phyloP scores from a whole-genome alignment of 2,797 vertebrate genomes.

The Cichlasoma orientale region DNA sequence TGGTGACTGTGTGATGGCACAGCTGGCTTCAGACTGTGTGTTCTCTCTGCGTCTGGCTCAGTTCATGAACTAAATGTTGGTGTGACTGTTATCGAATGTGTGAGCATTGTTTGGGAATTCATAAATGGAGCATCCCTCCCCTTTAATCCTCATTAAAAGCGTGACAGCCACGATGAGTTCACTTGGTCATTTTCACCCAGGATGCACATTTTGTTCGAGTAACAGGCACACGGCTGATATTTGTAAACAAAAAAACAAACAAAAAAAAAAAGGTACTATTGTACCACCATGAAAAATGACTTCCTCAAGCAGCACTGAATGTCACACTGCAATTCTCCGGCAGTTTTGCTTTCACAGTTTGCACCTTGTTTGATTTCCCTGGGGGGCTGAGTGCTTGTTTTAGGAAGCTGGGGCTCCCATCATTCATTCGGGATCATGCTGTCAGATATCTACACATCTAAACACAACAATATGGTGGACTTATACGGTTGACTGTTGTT shows the following conservation, averaged over 20 bases:
- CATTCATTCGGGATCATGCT: constrained; percentile 70
- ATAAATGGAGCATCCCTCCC: constrained; percentile 26
- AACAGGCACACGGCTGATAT: constrained; percentile 7
- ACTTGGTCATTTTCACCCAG: constrained; percentile 11
- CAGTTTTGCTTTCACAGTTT: constrained; percentile 52
- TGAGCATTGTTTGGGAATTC: constrained; percentile 18
- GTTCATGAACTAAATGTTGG: background rate
- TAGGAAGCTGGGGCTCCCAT: constrained; percentile 69
- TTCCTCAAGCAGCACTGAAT: constrained; percentile 47
- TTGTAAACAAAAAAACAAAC: background rate
- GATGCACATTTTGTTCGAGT: constrained; percentile 25
- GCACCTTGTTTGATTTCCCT: constrained; percentile 80
- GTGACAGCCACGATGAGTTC: constrained; percentile 3
- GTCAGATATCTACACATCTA: constrained; percentile 63
- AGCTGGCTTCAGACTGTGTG: background rate
- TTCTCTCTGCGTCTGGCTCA: background rate
- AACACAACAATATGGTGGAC: constrained; percentile 60
- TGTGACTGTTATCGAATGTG: constrained; percentile 12
- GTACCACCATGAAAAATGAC: constrained; percentile 60
- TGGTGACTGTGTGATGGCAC: background rate
- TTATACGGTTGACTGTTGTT: constrained; percentile 11
- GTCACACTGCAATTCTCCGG: constrained; percentile 61
- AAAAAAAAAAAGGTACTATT: background rate
- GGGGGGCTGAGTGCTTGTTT: constrained; percentile 71
- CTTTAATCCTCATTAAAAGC: constrained; percentile 51